Percentiles rank a stretch among this genome's conserved stretches.
Conservation (phyloP, 2,797 vertebrate species). For the Lepilemur ruficaudatus region DNA sequence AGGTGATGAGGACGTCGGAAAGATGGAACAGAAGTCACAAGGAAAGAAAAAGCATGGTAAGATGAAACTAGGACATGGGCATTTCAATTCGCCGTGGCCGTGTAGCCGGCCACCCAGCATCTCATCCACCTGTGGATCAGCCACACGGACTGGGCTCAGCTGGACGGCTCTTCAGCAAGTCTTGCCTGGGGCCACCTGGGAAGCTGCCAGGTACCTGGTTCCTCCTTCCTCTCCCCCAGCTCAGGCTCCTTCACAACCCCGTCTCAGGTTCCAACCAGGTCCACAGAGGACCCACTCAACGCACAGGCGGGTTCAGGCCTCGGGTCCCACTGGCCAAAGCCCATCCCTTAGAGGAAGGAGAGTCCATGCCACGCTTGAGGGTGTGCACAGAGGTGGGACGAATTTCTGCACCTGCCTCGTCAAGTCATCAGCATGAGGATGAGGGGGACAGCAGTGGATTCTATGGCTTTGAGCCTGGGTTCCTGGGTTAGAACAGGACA, state of each 20-base stretch:
- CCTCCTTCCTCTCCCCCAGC: too few species aligned
- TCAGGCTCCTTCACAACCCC: background rate
- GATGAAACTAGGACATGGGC: rapidly evolving
- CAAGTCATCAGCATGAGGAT: background rate
- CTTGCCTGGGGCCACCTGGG: background rate
- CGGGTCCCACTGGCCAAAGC: rapidly evolving
- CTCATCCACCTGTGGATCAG: too few species aligned
- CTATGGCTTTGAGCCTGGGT: background rate
- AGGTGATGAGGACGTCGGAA: background rate
- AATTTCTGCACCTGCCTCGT: rapidly evolving
- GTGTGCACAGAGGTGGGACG: too few species aligned
- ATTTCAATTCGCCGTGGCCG: too few species aligned
- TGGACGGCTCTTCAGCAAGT: background rate
- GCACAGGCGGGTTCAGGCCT: rapidly evolving
- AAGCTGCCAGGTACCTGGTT: background rate
- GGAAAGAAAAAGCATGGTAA: too few species aligned
- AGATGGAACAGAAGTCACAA: background rate
- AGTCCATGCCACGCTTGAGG: rapidly evolving
- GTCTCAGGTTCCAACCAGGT: background rate
- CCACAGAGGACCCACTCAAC: rapidly evolving
- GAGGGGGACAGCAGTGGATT: rapidly evolving
- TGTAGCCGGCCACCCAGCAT: too few species aligned
- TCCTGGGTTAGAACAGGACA: background rate
- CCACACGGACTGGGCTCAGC: background rate
- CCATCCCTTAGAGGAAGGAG: background rate